These are phyloP conservation scores for Syngnathus floridae DNA, from an alignment of 2,113 vertebrate genomes.

Conservation along the genomic window DNA sequence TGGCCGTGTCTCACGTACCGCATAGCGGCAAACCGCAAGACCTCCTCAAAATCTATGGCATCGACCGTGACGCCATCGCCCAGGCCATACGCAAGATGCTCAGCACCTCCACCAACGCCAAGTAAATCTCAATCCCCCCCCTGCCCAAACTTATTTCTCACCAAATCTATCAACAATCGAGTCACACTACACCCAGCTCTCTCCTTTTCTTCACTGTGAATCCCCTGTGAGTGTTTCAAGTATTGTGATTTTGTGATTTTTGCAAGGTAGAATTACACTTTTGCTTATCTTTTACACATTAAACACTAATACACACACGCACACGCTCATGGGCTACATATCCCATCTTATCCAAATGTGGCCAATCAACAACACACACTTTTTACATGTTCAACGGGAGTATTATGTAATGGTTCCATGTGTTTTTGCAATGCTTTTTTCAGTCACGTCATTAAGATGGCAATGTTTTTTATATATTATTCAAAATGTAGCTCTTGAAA, in stretches of 20 bases:
- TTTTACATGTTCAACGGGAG: constrained; percentile 23
- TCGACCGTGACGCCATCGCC: constrained; percentile 83
- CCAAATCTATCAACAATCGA: constrained; percentile 28
- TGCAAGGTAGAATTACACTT: constrained; percentile 46
- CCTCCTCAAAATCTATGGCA: constrained; percentile 87
- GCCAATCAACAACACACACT: constrained; percentile 12
- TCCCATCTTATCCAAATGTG: not conserved
- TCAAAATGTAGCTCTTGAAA: constrained; percentile 37
- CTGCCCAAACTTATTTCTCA: constrained; percentile 28
- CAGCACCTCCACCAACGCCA: constrained; percentile 77
- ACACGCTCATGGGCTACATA: constrained; percentile 9
- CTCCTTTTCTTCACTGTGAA: constrained; percentile 53
- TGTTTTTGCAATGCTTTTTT: constrained; percentile 38
- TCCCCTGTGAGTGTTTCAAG: constrained; percentile 45
- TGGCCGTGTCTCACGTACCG: constrained; percentile 82
- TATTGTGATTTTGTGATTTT: constrained; percentile 64
- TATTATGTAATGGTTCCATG: constrained; percentile 31
- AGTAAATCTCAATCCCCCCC: constrained; percentile 54
- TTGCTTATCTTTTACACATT: constrained; percentile 38
- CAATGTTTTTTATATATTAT: constrained; percentile 52
- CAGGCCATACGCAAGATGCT: constrained; percentile 78
- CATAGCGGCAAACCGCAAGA: constrained; percentile 83
- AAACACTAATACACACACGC: constrained; percentile 18
- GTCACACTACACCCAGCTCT: constrained; percentile 41
- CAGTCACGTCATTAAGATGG: constrained; percentile 31